Evolutionary conservation across 2,797 vertebrate species (phyloP).

Genomic region (Cephalopachus bancanus): DNA sequence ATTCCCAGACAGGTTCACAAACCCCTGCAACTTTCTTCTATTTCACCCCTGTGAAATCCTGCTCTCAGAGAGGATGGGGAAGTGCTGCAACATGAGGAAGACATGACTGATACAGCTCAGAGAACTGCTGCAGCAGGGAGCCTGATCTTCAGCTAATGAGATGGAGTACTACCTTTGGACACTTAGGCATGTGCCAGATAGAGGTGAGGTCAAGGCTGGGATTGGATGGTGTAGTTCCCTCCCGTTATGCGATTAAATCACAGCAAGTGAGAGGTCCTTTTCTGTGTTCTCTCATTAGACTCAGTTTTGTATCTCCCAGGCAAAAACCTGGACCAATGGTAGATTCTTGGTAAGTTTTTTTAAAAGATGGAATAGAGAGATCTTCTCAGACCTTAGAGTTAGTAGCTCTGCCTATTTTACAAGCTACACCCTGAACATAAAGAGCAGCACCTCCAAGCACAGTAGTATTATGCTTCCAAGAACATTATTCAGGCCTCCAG

Average conservation of each 20-base stretch:
- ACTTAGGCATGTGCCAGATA: background rate
- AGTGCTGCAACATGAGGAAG: background rate
- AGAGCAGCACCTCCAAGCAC: background rate
- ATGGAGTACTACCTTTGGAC: background rate
- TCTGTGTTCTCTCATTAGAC: background rate
- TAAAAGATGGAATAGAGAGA: background rate
- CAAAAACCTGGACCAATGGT: background rate
- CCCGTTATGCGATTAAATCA: conserved; percentile 47
- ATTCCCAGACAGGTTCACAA: background rate
- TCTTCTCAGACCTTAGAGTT: background rate
- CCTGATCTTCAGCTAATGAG: background rate
- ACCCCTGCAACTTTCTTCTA: background rate
- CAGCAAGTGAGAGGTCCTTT: background rate
- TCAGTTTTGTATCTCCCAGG: conserved; percentile 15
- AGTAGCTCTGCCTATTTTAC: background rate
- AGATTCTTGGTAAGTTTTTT: conserved; percentile 25
- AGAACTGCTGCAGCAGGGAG: background rate
- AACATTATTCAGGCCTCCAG: background rate
- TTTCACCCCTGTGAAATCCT: background rate
- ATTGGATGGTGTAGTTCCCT: background rate
- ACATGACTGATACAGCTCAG: background rate
- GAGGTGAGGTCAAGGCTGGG: background rate
- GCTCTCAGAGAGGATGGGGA: background rate
- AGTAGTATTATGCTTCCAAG: background rate
- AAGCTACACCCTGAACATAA: background rate